These are phyloP conservation scores for Micrasema minimum DNA, from an alignment of 1,140 invertebrate genomes.

Conservation along the genomic window DNA sequence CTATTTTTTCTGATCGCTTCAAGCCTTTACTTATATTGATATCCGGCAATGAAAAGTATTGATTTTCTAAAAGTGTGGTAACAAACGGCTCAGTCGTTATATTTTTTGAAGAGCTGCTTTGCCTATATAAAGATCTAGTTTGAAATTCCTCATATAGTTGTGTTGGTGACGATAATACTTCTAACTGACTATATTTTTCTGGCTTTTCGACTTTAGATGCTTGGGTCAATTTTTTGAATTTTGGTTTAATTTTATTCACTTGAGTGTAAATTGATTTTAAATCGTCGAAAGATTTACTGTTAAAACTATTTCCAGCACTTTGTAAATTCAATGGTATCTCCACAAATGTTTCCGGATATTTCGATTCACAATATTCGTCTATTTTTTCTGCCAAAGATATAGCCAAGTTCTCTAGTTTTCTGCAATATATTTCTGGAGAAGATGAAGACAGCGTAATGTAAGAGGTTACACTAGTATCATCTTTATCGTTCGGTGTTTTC, in stretches of 20 bases:
- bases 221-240: conserved; percentile 36
- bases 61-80: conserved; percentile 70
- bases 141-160: conserved; percentile 46
- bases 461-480: conserved; percentile 61
- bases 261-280: conserved; percentile 49
- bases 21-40: conserved; percentile 74
- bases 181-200: conserved; percentile 39
- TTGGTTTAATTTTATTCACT: conserved; percentile 48
- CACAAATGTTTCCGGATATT: conserved; percentile 59
- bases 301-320: conserved; percentile 49
- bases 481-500: conserved; percentile 59
- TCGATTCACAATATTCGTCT: conserved; percentile 66
- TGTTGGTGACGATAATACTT: conserved; percentile 23
- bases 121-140: conserved; percentile 51
- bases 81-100: conserved; percentile 67
- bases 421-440: conserved; percentile 62
- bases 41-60: conserved; percentile 75
- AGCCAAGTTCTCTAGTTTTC: conserved; percentile 63
- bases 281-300: conserved; percentile 51
- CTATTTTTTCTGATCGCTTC: conserved; percentile 73
- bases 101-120: conserved; percentile 62
- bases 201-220: conserved; percentile 42
- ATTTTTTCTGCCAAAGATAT: conserved; percentile 67
- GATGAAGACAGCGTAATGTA: conserved; percentile 65
- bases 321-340: conserved; percentile 59